Percentiles rank a stretch among this genome's conserved stretches.
Evolutionary conservation across 1,140 invertebrate species (phyloP).

Genomic region (Phortica variegata): DNA sequence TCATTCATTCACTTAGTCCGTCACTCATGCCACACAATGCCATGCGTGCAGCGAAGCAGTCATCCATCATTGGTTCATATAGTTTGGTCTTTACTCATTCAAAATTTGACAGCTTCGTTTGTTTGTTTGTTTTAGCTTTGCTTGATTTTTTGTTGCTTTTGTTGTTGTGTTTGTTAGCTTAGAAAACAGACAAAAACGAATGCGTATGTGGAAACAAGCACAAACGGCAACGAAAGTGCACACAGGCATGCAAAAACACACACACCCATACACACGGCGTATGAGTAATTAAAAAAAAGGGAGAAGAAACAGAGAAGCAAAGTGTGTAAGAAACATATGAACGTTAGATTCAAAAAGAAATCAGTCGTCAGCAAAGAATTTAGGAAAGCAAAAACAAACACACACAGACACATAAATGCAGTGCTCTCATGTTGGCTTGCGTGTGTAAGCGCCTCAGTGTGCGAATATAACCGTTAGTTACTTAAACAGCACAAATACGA

Average conservation of each 20-base stretch:
- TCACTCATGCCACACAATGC: too few relatives aligned
- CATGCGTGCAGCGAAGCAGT: too few relatives aligned
- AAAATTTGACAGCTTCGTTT: slow-evolving; percentile 54
- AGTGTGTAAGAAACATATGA: slow-evolving; percentile 14
- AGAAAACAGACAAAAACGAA: slow-evolving; percentile 32
- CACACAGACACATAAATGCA: slow-evolving; percentile 17
- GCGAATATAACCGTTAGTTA: neutral
- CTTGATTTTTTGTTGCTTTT: slow-evolving; percentile 7
- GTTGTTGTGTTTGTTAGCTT: slow-evolving; percentile 10
- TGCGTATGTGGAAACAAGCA: slow-evolving; percentile 33
- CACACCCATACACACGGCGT: slow-evolving; percentile 6
- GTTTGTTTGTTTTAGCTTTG: slow-evolving; percentile 32
- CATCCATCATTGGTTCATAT: slow-evolving; percentile 45
- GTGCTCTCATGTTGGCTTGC: too few relatives aligned
- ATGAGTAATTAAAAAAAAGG: slow-evolving; percentile 16
- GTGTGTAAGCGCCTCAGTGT: too few relatives aligned
- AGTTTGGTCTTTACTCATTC: slow-evolving; percentile 53
- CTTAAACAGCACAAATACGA: slow-evolving; percentile 18
- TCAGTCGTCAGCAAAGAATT: slow-evolving; percentile 19
- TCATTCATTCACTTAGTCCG: slow-evolving; percentile 17
- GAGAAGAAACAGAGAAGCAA: slow-evolving; percentile 9
- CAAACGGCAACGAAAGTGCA: too few relatives aligned
- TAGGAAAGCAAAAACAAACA: slow-evolving; percentile 22
- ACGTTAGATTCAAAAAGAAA: neutral
- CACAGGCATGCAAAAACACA: slow-evolving; percentile 47